These are phyloP conservation scores for Limnephilus marmoratus DNA, from an alignment of 2,888 invertebrate genomes.

Conservation along the genomic window DNA sequence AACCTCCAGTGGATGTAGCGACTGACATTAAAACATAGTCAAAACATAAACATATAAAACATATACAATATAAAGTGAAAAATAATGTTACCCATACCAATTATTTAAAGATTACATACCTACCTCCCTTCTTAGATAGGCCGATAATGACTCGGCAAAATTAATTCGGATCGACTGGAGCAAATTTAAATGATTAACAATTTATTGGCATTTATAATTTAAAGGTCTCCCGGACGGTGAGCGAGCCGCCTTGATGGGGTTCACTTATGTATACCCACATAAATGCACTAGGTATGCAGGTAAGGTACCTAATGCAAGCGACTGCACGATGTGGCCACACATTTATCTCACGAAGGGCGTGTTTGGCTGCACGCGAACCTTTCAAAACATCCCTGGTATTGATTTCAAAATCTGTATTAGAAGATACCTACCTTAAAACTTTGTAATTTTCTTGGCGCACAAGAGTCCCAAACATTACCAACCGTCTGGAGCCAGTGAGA, in stretches of 20 bases:
- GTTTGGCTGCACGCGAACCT: conserved; percentile 52
- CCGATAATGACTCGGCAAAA: neutral
- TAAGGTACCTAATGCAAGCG: conserved; percentile 40
- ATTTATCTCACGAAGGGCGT: conserved; percentile 59
- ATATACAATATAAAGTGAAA: too few relatives aligned
- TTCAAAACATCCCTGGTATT: conserved; percentile 10
- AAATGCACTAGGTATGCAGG: conserved; percentile 45
- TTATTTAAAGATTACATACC: too few relatives aligned
- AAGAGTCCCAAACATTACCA: too few relatives aligned
- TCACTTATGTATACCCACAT: conserved; percentile 36
- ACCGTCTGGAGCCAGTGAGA: too few relatives aligned
- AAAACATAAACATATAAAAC: too few relatives aligned
- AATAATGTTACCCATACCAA: too few relatives aligned
- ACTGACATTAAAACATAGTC: too few relatives aligned
- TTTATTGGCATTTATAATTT: conserved; percentile 25
- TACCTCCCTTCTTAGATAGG: too few relatives aligned
- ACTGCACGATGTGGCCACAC: conserved; percentile 63
- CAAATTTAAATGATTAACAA: conserved; percentile 16
- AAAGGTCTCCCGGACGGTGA: conserved; percentile 3
- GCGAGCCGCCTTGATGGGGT: neutral
- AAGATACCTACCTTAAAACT: too few relatives aligned
- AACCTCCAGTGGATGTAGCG: too few relatives aligned
- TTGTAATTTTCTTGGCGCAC: too few relatives aligned
- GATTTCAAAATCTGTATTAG: conserved; percentile 15
- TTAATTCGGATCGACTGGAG: neutral